phyloP scores from a whole-genome alignment of 2,113 vertebrate species.

The Panthera leo region DNA sequence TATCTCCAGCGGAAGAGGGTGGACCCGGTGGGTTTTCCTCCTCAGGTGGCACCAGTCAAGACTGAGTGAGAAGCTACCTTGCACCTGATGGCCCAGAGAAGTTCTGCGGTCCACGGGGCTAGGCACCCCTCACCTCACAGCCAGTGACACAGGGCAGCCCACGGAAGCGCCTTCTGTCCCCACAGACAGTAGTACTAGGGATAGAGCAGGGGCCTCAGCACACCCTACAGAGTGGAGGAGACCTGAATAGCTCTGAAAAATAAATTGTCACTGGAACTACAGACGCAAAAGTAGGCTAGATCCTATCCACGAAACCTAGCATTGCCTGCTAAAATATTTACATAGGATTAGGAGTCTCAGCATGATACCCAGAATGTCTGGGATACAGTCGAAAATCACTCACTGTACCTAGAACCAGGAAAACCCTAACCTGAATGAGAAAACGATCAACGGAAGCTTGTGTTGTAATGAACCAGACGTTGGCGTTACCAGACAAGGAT shows the following conservation, averaged over 20 bases:
- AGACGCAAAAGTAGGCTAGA: not conserved
- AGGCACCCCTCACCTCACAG: not conserved
- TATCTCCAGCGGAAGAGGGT: not conserved
- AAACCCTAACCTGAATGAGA: not conserved
- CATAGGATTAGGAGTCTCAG: not conserved
- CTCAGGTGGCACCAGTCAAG: fast-evolving
- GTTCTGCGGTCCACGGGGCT: not conserved
- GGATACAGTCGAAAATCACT: not conserved
- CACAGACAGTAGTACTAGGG: not conserved
- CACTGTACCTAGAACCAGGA: not conserved
- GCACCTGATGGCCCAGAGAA: not conserved
- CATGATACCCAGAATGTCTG: not conserved
- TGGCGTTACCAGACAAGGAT: not conserved
- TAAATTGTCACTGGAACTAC: not conserved
- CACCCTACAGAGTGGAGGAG: not conserved
- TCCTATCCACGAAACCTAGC: not conserved
- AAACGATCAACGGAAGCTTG: not conserved
- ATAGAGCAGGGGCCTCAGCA: not conserved
- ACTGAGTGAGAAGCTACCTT: not conserved
- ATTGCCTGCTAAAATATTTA: not conserved
- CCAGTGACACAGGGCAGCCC: not conserved
- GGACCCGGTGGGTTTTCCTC: not conserved
- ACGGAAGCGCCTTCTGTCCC: not conserved
- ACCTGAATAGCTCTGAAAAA: not conserved
- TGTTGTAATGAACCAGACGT: not conserved